A percentile compares a stretch with the other conserved stretches of the same genome.
Conservation (phyloP, 2,797 vertebrate genomes). For the Peromyscus nudipes region DNA sequence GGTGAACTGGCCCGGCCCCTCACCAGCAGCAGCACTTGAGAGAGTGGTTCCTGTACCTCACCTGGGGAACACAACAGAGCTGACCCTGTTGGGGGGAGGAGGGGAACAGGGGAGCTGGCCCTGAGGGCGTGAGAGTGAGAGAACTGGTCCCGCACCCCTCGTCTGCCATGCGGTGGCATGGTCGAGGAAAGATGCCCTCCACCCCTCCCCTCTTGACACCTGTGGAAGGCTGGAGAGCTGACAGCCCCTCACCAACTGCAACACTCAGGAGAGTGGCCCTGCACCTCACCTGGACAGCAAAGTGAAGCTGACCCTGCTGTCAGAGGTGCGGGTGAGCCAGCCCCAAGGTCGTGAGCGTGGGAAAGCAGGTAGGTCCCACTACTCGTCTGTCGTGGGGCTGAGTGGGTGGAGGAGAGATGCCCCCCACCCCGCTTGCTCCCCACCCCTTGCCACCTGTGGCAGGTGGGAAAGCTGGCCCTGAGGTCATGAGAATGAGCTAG, state of each 20-base stretch:
- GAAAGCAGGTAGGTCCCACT: background rate
- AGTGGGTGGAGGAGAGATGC: background rate
- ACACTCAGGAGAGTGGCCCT: background rate
- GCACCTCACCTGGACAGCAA: background rate
- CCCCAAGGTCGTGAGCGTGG: background rate
- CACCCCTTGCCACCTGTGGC: background rate
- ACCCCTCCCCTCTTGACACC: background rate
- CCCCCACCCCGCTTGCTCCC: background rate
- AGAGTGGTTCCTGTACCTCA: background rate
- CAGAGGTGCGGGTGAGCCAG: background rate
- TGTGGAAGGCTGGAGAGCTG: background rate
- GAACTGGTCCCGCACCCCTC: background rate
- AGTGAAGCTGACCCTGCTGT: background rate
- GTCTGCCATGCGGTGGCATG: background rate
- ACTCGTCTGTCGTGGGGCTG: background rate
- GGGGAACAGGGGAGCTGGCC: too few species aligned
- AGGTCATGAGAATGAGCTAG: background rate
- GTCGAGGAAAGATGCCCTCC: background rate
- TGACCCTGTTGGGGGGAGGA: background rate
- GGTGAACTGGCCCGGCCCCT: background rate
- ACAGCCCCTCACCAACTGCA: background rate
- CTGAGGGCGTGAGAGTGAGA: background rate
- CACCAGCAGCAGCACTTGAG: background rate
- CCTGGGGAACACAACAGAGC: background rate
- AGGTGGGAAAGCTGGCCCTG: background rate